Evolutionary conservation across 2,797 vertebrate genomes (phyloP).

Genomic region (Synaphobranchus kaupii): DNA sequence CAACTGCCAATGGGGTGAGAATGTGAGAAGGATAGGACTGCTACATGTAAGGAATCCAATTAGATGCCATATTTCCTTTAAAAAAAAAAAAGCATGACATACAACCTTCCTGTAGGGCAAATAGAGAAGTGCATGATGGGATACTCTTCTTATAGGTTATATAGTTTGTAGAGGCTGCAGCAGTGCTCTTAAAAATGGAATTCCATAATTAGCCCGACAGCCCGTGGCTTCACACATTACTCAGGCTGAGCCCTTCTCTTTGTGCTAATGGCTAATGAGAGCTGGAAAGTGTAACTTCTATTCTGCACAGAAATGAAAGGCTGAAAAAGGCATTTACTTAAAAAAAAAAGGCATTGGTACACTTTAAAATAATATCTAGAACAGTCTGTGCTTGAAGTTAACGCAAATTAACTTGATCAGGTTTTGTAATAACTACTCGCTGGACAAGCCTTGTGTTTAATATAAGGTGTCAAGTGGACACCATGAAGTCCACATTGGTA

Average conservation of each 20-base stretch:
- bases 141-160: background rate
- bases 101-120: background rate
- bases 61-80: background rate
- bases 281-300: conserved; percentile 70
- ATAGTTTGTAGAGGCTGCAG: background rate
- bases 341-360: too few species aligned
- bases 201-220: conserved; percentile 26
- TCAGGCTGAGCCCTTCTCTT: conserved; percentile 69
- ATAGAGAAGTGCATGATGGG: background rate
- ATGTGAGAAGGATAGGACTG: background rate
- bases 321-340: conserved; percentile 32
- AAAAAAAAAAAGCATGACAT: background rate
- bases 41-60: background rate
- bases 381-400: background rate
- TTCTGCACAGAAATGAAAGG: conserved; percentile 57
- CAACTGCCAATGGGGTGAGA: background rate
- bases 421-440: background rate
- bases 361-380: background rate
- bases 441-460: background rate
- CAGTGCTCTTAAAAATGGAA: conserved; percentile 17
- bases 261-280: conserved; percentile 67
- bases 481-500: background rate
- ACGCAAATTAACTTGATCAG: background rate
- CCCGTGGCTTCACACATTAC: background rate
- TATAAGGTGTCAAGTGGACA: background rate